A percentile compares a stretch with the other conserved stretches of the same genome.
Evolutionary conservation across 2,888 invertebrate species (phyloP).

Genomic region (Colletes collaris): DNA sequence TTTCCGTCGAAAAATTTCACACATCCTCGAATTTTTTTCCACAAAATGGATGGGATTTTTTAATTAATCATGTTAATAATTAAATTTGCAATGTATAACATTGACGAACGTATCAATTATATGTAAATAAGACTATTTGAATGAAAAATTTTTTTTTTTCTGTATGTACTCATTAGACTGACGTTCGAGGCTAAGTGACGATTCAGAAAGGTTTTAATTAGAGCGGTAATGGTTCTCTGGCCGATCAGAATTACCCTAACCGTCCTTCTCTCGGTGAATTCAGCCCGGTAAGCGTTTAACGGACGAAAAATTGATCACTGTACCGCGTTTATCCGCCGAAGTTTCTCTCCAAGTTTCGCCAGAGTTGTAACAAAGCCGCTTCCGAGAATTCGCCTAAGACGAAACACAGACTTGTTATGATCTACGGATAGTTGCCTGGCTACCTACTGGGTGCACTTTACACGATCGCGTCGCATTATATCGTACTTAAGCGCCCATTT

Average conservation of each 20-base stretch:
- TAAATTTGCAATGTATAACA: too few relatives aligned
- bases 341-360: constrained; percentile 34
- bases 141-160: too few relatives aligned
- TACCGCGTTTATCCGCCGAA: constrained; percentile 8
- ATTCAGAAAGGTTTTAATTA: constrained; percentile 10
- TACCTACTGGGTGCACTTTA: constrained; percentile 25
- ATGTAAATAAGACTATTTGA: too few relatives aligned
- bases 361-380: constrained; percentile 59
- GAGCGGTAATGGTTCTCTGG: background rate
- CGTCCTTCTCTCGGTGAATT: background rate
- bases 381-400: constrained; percentile 49
- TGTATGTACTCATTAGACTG: too few relatives aligned
- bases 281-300: background rate
- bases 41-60: too few relatives aligned
- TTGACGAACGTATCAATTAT: too few relatives aligned
- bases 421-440: constrained; percentile 32
- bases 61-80: too few relatives aligned
- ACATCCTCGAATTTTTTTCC: too few relatives aligned
- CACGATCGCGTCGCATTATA: constrained; percentile 54
- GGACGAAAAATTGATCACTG: constrained; percentile 48
- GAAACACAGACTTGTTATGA: constrained; percentile 32
- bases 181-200: background rate
- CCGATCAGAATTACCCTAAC: constrained; percentile 1
- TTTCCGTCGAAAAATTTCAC: too few relatives aligned
- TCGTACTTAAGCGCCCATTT: constrained; percentile 35